phyloP scores from a whole-genome alignment of 2,797 vertebrate species.

The Poecilia velifera region DNA sequence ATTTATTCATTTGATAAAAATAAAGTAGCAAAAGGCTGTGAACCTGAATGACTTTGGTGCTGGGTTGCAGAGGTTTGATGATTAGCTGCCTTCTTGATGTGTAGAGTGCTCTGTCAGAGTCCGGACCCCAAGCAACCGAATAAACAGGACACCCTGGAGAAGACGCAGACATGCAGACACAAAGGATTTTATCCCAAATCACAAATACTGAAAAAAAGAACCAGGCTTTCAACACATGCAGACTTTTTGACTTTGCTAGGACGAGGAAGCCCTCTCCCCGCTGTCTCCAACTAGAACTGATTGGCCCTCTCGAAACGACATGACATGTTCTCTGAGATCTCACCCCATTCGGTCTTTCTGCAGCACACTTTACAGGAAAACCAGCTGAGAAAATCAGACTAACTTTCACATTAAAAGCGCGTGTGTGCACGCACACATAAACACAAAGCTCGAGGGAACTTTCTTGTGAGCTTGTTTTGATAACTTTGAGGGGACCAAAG shows the following conservation, averaged over 20 bases:
- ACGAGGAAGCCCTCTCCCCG: not conserved
- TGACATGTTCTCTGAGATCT: slow-evolving; percentile 46
- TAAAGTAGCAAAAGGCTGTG: not conserved
- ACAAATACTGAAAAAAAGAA: slow-evolving; percentile 3
- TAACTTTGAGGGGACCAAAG: slow-evolving; percentile 1
- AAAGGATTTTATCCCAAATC: slow-evolving; percentile 8
- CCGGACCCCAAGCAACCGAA: slow-evolving; percentile 93
- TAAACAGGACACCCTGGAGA: slow-evolving; percentile 90
- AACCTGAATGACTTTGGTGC: slow-evolving; percentile 93
- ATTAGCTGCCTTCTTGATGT: slow-evolving; percentile 92
- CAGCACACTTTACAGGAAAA: slow-evolving; percentile 53
- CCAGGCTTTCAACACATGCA: not conserved
- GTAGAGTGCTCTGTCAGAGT: slow-evolving; percentile 93
- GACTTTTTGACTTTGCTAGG: slow-evolving; percentile 6
- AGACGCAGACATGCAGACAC: slow-evolving; percentile 27
- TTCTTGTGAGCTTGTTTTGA: slow-evolving; percentile 11
- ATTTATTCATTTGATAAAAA: not conserved
- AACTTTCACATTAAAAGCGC: slow-evolving; percentile 32
- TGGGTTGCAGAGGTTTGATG: slow-evolving; percentile 96
- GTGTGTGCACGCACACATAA: slow-evolving; percentile 14
- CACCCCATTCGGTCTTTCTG: slow-evolving; percentile 55
- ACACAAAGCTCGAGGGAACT: slow-evolving; percentile 21
- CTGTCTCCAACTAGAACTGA: slow-evolving; percentile 29
- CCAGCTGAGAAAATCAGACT: slow-evolving; percentile 66
- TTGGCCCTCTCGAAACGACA: slow-evolving; percentile 35